Evolutionary conservation across 1,140 invertebrate genomes (phyloP).

Genomic region (Globodera ellingtonae): DNA sequence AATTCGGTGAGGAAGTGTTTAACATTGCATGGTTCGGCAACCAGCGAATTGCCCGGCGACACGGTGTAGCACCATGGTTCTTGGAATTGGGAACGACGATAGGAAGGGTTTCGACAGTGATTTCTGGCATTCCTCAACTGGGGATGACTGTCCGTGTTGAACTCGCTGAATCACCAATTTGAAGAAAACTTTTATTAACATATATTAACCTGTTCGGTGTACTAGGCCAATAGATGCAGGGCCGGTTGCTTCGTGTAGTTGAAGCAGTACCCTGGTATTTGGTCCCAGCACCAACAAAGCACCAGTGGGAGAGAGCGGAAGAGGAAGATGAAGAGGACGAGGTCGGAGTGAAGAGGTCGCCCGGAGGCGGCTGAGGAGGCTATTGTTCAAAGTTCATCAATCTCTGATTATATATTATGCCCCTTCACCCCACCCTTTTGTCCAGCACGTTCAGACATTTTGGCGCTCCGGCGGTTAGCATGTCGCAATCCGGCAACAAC

Average conservation of each 20-base stretch:
- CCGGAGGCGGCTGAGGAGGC: not conserved
- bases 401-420: not conserved
- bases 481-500: slow-evolving; percentile 46
- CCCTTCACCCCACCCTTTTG: slow-evolving; percentile 1
- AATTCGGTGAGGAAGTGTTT: slow-evolving; percentile 48
- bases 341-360: not conserved
- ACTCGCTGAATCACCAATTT: slow-evolving; percentile 26
- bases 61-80: slow-evolving; percentile 85
- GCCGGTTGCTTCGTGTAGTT: slow-evolving; percentile 25
- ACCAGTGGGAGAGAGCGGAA: slow-evolving; percentile 43
- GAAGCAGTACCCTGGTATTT: slow-evolving; percentile 52
- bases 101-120: slow-evolving; percentile 88
- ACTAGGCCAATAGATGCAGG: slow-evolving; percentile 44
- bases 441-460: slow-evolving; percentile 48
- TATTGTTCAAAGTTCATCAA: not conserved
- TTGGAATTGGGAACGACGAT: slow-evolving; percentile 68
- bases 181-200: not conserved
- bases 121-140: slow-evolving; percentile 84
- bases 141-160: slow-evolving; percentile 67
- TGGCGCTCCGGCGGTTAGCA: slow-evolving; percentile 20
- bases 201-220: not conserved
- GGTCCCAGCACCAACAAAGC: slow-evolving; percentile 45
- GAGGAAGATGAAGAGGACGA: not conserved
- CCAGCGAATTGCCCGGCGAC: slow-evolving; percentile 56
- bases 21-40: slow-evolving; percentile 79